Evolutionary conservation across 2,797 vertebrate species (phyloP).

Genomic region (Bryconaethiops microstoma): DNA sequence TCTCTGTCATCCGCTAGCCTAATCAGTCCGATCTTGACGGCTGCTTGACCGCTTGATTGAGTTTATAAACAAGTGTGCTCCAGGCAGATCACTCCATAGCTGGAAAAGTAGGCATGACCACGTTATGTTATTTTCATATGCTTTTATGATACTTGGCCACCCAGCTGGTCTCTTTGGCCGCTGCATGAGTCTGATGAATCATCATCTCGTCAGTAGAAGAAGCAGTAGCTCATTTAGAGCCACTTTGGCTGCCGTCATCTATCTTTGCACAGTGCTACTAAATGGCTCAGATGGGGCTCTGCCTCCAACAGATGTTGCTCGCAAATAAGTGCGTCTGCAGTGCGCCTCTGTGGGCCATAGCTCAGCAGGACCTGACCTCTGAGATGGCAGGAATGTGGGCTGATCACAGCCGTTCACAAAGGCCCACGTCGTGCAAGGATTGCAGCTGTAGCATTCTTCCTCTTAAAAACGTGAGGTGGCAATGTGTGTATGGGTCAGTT

Average conservation of each 20-base stretch:
- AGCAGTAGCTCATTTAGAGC: slow-evolving; percentile 59
- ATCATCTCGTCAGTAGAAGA: slow-evolving; percentile 32
- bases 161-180: slow-evolving; percentile 24
- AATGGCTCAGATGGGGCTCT: slow-evolving; percentile 43
- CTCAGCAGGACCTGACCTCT: slow-evolving; percentile 13
- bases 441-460: not conserved
- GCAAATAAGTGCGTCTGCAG: slow-evolving; percentile 21
- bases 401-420: slow-evolving; percentile 13
- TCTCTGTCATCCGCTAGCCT: not conserved
- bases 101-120: slow-evolving; percentile 3
- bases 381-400: slow-evolving; percentile 27
- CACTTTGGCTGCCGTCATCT: slow-evolving; percentile 51
- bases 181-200: slow-evolving; percentile 33
- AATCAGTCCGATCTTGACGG: not conserved
- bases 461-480: not conserved
- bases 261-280: slow-evolving; percentile 56
- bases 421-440: not conserved
- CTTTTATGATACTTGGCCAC: slow-evolving; percentile 19
- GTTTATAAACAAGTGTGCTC: not conserved
- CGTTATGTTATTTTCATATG: not conserved
- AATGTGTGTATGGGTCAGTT: not conserved
- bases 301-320: slow-evolving; percentile 56
- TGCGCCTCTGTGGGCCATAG: slow-evolving; percentile 34
- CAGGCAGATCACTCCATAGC: not conserved
- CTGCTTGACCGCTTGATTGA: not conserved